Evolutionary conservation across 1,140 invertebrate species (phyloP).

Genomic region (Pararge aegeria): DNA sequence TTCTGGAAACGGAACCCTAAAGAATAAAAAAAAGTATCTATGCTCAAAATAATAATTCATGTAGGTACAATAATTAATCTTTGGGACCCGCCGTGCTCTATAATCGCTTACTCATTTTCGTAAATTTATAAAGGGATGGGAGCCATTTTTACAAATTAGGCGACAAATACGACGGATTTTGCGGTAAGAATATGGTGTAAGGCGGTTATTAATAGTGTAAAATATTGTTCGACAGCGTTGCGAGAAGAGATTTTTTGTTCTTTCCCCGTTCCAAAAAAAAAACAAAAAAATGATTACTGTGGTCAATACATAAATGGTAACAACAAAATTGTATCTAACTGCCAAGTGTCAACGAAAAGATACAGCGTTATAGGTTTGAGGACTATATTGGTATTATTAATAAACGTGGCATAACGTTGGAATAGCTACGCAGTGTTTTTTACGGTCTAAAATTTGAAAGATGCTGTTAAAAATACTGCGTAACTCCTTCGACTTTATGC

Average conservation of each 20-base stretch:
- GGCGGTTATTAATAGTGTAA: constrained; percentile 49
- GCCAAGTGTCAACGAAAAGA: too few species aligned
- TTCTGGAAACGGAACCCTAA: constrained; percentile 3
- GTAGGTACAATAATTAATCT: constrained; percentile 61
- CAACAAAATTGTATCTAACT: too few species aligned
- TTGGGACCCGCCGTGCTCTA: constrained; percentile 44
- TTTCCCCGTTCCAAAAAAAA: too few species aligned
- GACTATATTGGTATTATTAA: too few species aligned
- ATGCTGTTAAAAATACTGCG: too few species aligned
- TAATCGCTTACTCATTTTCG: constrained; percentile 64
- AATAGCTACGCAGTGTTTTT: too few species aligned
- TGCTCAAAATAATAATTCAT: constrained; percentile 46
- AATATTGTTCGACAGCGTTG: constrained; percentile 29
- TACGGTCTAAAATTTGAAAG: too few species aligned
- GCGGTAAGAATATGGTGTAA: constrained; percentile 45
- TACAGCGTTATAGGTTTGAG: too few species aligned
- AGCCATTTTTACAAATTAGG: constrained; percentile 67
- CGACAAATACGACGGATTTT: constrained; percentile 65
- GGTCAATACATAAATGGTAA: too few species aligned
- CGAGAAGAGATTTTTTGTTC: constrained; percentile 24
- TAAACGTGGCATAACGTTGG: too few species aligned
- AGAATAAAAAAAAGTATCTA: constrained; percentile 32
- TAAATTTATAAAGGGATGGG: constrained; percentile 40
- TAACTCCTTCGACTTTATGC: too few species aligned
- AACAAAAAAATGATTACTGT: too few species aligned